These are phyloP conservation scores for Monochamus saltuarius DNA, from an alignment of 1,140 invertebrate genomes.

Conservation along the genomic window DNA sequence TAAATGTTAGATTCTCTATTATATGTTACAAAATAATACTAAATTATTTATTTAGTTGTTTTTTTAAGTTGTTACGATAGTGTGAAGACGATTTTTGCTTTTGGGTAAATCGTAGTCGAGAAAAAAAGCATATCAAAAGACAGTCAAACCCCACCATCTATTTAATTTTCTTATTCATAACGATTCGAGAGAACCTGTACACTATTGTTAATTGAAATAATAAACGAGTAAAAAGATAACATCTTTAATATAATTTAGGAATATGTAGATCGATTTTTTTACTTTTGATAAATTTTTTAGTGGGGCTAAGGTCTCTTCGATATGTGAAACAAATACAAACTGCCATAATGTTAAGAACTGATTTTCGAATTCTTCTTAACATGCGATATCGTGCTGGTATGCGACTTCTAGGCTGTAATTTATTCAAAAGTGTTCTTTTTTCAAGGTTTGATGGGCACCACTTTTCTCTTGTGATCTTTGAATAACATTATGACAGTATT, in stretches of 20 bases:
- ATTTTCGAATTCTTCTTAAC: conserved; percentile 8
- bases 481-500: conserved; percentile 26
- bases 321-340: conserved; percentile 9
- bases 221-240: no score
- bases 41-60: conserved; percentile 41
- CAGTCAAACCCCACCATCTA: not conserved
- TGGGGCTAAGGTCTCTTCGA: no score
- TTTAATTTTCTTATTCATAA: no score
- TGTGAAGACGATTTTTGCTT: conserved; percentile 13
- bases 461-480: conserved; percentile 37
- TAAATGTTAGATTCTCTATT: conserved; percentile 51
- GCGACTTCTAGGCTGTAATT: conserved; percentile 16
- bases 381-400: conserved; percentile 2
- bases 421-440: conserved; percentile 20
- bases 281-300: not conserved
- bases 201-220: not conserved
- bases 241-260: not conserved
- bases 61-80: conserved; percentile 38
- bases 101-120: conserved; percentile 27
- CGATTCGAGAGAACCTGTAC: not conserved
- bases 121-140: conserved; percentile 18
- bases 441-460: conserved; percentile 36
- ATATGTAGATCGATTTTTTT: not conserved
- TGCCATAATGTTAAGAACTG: conserved; percentile 18
- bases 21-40: conserved; percentile 47